Conservation (phyloP, 2,888 invertebrate genomes). For the Eueremaeus valkanovi region DNA sequence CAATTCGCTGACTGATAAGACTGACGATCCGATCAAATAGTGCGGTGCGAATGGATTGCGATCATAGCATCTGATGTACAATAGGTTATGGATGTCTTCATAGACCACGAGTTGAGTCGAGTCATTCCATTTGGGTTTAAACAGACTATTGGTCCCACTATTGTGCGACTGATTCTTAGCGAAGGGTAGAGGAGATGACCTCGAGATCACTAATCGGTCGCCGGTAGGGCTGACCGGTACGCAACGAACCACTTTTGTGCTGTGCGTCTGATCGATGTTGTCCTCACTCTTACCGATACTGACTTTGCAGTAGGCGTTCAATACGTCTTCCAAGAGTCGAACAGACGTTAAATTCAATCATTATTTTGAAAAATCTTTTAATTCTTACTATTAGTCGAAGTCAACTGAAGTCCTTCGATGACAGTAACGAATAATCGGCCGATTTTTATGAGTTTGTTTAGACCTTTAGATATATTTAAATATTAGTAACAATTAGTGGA, state of each 20-base stretch:
- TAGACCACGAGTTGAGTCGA: slow-evolving; percentile 11
- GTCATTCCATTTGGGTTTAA: slow-evolving; percentile 19
- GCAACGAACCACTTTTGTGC: slow-evolving; percentile 13
- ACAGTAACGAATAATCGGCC: slow-evolving; percentile 39
- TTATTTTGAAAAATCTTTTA: neutral
- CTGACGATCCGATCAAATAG: slow-evolving; percentile 25
- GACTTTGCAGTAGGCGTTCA: slow-evolving; percentile 40
- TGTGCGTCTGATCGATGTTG: neutral
- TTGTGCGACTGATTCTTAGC: neutral
- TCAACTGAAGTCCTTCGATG: slow-evolving; percentile 39
- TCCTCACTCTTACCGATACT: slow-evolving; percentile 20
- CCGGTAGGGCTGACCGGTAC: neutral
- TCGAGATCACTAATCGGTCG: neutral
- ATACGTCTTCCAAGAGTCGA: slow-evolving; percentile 24
- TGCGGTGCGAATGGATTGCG: slow-evolving; percentile 35
- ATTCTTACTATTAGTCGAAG: slow-evolving; percentile 35
- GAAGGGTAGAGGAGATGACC: neutral
- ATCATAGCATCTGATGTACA: slow-evolving; percentile 34
- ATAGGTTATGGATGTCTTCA: neutral
- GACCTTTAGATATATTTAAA: neutral
- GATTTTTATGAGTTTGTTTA: neutral
- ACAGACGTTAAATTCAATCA: neutral
- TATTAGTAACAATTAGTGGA: neutral
- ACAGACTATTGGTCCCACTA: neutral
- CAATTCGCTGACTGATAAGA: slow-evolving; percentile 19